Evolutionary conservation across 1,140 invertebrate genomes (phyloP), one percentile per base, ranked within the genome.

Genomic region (Adoxophyes honmai): DNA sequence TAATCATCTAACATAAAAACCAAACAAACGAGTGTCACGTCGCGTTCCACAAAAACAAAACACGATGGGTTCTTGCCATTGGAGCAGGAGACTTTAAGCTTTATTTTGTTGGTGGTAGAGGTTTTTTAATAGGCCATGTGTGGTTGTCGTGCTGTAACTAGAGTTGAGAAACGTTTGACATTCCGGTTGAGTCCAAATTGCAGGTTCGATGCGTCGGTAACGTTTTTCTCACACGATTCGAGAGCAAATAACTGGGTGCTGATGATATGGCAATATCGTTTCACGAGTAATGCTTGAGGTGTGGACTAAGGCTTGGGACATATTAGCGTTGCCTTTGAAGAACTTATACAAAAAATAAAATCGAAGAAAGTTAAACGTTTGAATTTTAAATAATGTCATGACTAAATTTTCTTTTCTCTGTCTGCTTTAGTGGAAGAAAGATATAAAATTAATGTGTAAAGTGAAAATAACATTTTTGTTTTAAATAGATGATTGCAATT

Each of bases 181-280:
- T 84, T 78, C 72, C 75, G 51, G 28, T 55, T 44, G 52, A 59
- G 39, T 52, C 57, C 68, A 81, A 78, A 87, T 85, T 85, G 71
- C 62, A 59, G 70, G 78, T 75, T 81, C 72, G 72, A 70, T 69
- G 64, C 52, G 66, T 66, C 52, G 64, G 63, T 67, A 70, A 72
- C 58, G 77, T 78, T 82, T 81, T 86, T 84, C 75, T 83, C 82
- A 86, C 82, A 86, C 84, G 73, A 78, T 72, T 65, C 62, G 76
- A 78, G 71, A 80, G 66, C 72, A 87, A 85, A 84, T 87, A 75
- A 81, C 72, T 75, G 69, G 83, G 73, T 82, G 77, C 67, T 75
- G 77, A 78, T 79, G 73, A 80, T 81, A 78, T 76, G 69, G 67
- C 70, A 56, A 79, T 83, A 83, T 78, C 68, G 74, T 71, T 77